phyloP scores from a whole-genome alignment of 2,888 invertebrate genomes.

The Habroteleia sp. region DNA sequence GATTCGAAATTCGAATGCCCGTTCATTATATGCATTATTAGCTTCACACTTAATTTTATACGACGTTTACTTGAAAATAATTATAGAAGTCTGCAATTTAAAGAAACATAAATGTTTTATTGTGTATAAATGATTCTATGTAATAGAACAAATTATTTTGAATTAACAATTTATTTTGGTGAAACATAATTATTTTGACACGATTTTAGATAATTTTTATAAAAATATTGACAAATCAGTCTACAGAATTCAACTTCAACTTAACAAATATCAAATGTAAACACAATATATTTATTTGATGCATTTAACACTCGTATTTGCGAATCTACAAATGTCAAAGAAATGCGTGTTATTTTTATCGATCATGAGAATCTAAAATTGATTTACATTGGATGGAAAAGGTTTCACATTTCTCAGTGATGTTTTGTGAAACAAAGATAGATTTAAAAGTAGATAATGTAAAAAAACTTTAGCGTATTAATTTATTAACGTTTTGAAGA shows the following conservation, averaged over 20 bases:
- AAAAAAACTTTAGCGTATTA: conserved; percentile 38
- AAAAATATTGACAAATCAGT: conserved; percentile 3
- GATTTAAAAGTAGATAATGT: conserved; percentile 37
- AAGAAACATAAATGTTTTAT: not conserved
- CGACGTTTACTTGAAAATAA: not conserved
- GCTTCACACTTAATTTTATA: conserved; percentile 27
- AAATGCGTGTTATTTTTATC: conserved; percentile 24
- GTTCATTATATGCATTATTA: conserved; percentile 8
- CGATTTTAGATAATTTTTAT: not conserved
- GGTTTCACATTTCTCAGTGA: conserved; percentile 26
- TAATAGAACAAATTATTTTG: too few species aligned
- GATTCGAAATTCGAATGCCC: conserved; percentile 73
- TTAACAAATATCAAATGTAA: too few species aligned
- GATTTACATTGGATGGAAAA: conserved; percentile 23
- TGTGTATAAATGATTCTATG: conserved; percentile 1
- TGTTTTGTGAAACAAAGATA: conserved; percentile 20
- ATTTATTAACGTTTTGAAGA: conserved; percentile 33
- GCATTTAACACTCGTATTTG: conserved; percentile 19
- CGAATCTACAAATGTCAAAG: conserved; percentile 12
- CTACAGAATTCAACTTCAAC: not conserved
- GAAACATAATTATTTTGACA: not conserved
- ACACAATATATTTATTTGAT: conserved; percentile 1
- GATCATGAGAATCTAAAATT: conserved; percentile 2
- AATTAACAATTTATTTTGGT: not conserved
- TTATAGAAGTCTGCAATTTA: not conserved